Percentiles rank a stretch among this genome's conserved stretches.
Evolutionary conservation across 2,113 vertebrate species (phyloP).

Genomic region (Accipiter virgatus): DNA sequence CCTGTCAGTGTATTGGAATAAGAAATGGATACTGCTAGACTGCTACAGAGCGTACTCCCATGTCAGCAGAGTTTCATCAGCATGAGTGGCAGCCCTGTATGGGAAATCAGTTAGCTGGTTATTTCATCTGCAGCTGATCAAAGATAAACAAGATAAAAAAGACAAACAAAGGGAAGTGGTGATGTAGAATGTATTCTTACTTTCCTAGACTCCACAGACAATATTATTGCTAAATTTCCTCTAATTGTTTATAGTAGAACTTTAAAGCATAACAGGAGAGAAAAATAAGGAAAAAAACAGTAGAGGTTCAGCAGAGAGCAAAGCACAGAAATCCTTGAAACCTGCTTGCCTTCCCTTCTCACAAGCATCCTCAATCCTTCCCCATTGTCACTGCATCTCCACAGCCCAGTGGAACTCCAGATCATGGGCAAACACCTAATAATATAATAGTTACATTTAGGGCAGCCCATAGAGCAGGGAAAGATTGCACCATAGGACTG

Average conservation of each 20-base stretch:
- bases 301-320: not conserved
- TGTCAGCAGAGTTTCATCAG: slow-evolving; percentile 26
- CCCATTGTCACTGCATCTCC: not conserved
- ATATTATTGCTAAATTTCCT: slow-evolving; percentile 25
- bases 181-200: slow-evolving; percentile 20
- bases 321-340: not conserved
- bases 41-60: slow-evolving; percentile 1
- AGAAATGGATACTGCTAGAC: slow-evolving; percentile 48
- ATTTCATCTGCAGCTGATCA: slow-evolving; percentile 62
- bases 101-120: slow-evolving; percentile 43
- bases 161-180: slow-evolving; percentile 44
- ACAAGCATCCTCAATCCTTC: not conserved
- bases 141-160: slow-evolving; percentile 52
- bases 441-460: not conserved
- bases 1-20: slow-evolving; percentile 18
- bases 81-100: slow-evolving; percentile 28
- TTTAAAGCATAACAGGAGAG: not conserved
- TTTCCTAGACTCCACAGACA: slow-evolving; percentile 6
- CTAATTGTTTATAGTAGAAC: slow-evolving; percentile 20
- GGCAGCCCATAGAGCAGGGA: not conserved
- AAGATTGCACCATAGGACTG: not conserved
- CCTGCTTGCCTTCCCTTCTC: not conserved
- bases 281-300: not conserved
- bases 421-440: not conserved
- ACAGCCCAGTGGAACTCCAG: not conserved